Evolutionary conservation across 1,140 invertebrate species (phyloP).

Genomic region (Drosophila gunungcola): DNA sequence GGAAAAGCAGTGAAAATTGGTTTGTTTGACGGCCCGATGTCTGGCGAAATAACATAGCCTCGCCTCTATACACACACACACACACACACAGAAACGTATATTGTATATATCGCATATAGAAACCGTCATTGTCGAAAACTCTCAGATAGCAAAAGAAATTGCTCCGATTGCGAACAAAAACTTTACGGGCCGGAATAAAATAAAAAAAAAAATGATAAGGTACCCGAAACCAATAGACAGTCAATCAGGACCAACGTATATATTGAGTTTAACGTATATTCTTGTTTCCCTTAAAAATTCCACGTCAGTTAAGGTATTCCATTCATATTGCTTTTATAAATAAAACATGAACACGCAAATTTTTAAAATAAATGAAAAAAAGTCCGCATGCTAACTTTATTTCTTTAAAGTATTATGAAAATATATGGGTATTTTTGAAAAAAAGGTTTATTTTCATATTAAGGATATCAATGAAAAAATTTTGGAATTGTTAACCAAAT

Average conservation of each 20-base stretch:
- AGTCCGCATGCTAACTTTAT: not conserved
- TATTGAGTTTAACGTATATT: not conserved
- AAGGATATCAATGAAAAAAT: too few relatives aligned
- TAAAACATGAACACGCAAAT: not conserved
- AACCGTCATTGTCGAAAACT: conserved; percentile 44
- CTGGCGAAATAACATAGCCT: conserved; percentile 50
- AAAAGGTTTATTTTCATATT: too few relatives aligned
- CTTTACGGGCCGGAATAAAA: conserved; percentile 2
- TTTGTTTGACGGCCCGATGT: conserved; percentile 78
- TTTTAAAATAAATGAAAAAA: not conserved
- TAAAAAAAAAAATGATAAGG: not conserved
- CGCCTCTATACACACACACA: not conserved
- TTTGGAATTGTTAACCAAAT: too few relatives aligned
- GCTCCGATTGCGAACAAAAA: conserved; percentile 12
- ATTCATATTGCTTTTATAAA: not conserved
- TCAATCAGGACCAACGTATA: conserved; percentile 27
- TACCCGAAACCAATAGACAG: conserved; percentile 20
- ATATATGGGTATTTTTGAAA: too few relatives aligned
- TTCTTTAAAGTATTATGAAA: too few relatives aligned
- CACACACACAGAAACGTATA: conserved; percentile 25
- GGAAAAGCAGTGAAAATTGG: conserved; percentile 78
- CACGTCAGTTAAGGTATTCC: not conserved
- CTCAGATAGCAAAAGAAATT: conserved; percentile 46
- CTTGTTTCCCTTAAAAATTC: conserved; percentile 5
- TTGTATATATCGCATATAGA: conserved; percentile 39